Base-by-base conservation (phyloP, 1,140 invertebrate genomes). In the Telenomus remus region DNA sequence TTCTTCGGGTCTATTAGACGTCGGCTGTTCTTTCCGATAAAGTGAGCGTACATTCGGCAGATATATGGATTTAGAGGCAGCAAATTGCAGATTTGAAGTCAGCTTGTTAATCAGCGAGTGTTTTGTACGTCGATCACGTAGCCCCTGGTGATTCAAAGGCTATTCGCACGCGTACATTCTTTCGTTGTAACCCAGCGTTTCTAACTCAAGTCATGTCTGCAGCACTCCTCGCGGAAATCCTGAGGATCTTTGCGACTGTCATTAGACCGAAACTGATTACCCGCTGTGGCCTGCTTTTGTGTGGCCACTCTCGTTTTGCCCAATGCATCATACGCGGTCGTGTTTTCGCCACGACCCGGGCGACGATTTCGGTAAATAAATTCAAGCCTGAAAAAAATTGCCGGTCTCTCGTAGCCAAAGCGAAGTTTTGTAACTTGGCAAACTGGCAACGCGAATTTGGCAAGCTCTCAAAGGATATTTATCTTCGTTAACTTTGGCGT, bases 221-320 rank as follows among this genome's bases (percentile, higher is more conserved):
- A 54, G 50, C 48, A 44, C 69, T 75, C 16, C 34, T 73, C 69
- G 61, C 73, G 61, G 48, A 74, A 71, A 79, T 79, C 63, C 70
- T 64, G 50, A 68, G 43, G 75, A 69, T 77, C 77, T 76, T 56
- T 47, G 37, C 51, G 37, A 73, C 71, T 71, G 63, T 75, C 66
- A 70, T 72, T 78, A 70, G 19, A 72, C 72, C 63, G 60, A 77
- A 77, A 77, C 63, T 73, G 71, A 75, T 75, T 80, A 77, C 70
- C 48, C 27, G 69, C 37, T 59, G 51, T 60, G 9, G 4, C 48
- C 37, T 16, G 34, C 60, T 53, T 65, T 70, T 55, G 48, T 39
- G 39, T 13, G 43, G 33, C 6, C 33, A 33, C 42, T 63, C 11
- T 57, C 59, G 42, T 46, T 63, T 37, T 50, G 8, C 47, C 12